Percentiles rank a stretch among this genome's conserved stretches.
phyloP scores from a whole-genome alignment of 2,113 vertebrate genomes.

The Triplophysa siluroides region DNA sequence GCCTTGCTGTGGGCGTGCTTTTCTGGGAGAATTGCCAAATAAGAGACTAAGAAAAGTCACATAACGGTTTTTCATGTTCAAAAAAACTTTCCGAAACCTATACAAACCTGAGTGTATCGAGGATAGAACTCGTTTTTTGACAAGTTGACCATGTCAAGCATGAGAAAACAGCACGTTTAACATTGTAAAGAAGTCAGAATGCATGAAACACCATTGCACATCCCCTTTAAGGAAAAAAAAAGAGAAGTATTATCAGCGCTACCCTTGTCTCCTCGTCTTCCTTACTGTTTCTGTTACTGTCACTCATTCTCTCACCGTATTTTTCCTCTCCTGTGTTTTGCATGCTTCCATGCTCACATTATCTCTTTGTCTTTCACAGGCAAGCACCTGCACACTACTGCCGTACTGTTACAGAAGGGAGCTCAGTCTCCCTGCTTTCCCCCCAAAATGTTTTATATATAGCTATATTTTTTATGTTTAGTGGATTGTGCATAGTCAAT shows the following conservation, averaged over 20 bases:
- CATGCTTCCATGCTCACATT: background rate
- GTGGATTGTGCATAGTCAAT: background rate
- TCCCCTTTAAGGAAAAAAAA: background rate
- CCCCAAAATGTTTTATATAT: background rate
- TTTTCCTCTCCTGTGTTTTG: background rate
- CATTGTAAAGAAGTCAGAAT: too few species aligned
- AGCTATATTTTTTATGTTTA: background rate
- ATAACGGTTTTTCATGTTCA: too few species aligned
- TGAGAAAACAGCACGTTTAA: too few species aligned
- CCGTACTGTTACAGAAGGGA: background rate
- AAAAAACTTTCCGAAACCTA: too few species aligned
- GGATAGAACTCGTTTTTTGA: too few species aligned
- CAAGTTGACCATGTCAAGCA: too few species aligned
- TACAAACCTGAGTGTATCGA: too few species aligned
- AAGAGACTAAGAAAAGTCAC: too few species aligned
- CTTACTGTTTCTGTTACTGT: background rate
- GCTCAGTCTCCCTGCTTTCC: background rate
- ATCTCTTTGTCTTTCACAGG: background rate
- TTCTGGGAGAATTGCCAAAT: too few species aligned
- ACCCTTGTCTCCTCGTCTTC: constrained; percentile 3
- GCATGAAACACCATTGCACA: too few species aligned
- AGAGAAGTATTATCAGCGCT: constrained; percentile 26
- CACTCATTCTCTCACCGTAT: too few species aligned
- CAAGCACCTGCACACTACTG: background rate
- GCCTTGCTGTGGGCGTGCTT: too few species aligned